Conservation (phyloP, 2,888 invertebrate species). For the Diadegma fenestrale region DNA sequence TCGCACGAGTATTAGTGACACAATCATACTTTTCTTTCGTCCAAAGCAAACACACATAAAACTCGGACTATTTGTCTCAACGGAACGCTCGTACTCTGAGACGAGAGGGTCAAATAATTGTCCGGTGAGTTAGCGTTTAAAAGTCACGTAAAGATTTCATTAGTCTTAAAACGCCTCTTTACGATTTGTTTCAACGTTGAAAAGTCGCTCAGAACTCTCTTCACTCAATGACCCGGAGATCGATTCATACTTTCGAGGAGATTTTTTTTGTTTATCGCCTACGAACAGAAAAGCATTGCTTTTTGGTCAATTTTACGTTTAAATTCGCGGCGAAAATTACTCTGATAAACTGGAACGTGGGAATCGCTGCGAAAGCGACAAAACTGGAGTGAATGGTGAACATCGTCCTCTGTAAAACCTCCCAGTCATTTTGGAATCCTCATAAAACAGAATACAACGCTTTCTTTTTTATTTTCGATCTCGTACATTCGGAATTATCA, state of each 20-base stretch:
- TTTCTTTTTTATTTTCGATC: not conserved
- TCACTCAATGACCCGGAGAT: not conserved
- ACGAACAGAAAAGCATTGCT: not conserved
- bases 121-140: constrained; percentile 35
- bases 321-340: not conserved
- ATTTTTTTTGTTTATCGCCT: not conserved
- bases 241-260: not conserved
- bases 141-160: constrained; percentile 53
- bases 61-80: not conserved
- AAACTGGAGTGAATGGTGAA: not conserved
- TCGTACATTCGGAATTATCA: not conserved
- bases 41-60: not conserved
- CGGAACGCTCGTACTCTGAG: constrained; percentile 2
- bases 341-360: not conserved
- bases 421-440: not conserved
- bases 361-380: not conserved
- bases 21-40: constrained; percentile 2
- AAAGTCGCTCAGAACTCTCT: constrained; percentile 1
- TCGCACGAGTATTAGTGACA: not conserved
- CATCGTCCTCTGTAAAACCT: not conserved
- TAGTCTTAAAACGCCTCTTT: constrained; percentile 13
- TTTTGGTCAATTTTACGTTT: not conserved
- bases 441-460: not conserved
- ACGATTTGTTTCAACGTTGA: not conserved
- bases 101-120: constrained; percentile 39